A percentile compares a stretch with the other conserved stretches of the same genome.
Evolutionary conservation across 2,113 vertebrate genomes (phyloP).

Genomic region (Crypturellus undulatus): DNA sequence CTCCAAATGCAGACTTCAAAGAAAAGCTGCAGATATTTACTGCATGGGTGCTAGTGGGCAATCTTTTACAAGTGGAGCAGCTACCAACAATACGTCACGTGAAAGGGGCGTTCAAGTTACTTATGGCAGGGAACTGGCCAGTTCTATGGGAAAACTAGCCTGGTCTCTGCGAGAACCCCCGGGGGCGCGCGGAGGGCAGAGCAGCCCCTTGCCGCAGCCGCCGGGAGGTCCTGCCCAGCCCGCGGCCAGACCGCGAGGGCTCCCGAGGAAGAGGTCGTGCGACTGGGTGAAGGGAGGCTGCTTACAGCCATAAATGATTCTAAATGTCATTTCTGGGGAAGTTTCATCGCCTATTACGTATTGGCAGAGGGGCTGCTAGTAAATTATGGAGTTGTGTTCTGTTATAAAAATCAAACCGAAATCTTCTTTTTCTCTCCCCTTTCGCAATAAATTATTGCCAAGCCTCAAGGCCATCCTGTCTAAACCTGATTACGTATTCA

Average conservation of each 20-base stretch:
- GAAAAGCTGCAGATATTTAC: constrained; percentile 59
- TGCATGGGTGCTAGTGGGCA: constrained; percentile 29
- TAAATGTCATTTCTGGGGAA: not conserved
- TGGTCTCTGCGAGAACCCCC: not conserved
- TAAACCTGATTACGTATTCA: not conserved
- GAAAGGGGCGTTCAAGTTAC: not conserved
- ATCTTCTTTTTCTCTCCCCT: not conserved
- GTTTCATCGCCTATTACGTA: not conserved
- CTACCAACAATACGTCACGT: constrained; percentile 21
- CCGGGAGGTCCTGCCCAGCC: not conserved
- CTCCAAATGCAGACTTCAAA: constrained; percentile 46
- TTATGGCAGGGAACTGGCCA: not conserved
- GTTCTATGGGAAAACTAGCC: not conserved
- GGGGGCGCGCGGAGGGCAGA: not conserved
- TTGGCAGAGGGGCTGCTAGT: not conserved
- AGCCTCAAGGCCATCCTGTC: not conserved
- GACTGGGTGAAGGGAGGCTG: not conserved
- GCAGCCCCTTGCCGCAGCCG: not conserved
- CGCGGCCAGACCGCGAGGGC: not conserved
- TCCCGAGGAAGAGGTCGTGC: not conserved
- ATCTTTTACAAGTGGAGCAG: not conserved
- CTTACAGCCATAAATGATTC: not conserved
- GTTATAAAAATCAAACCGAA: not conserved
- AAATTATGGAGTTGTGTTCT: not conserved
- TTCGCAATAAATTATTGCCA: not conserved